A percentile compares a stretch with the other conserved stretches of the same genome.
Conservation (phyloP, 1,140 invertebrate species). For the Drosophila prosaltans region DNA sequence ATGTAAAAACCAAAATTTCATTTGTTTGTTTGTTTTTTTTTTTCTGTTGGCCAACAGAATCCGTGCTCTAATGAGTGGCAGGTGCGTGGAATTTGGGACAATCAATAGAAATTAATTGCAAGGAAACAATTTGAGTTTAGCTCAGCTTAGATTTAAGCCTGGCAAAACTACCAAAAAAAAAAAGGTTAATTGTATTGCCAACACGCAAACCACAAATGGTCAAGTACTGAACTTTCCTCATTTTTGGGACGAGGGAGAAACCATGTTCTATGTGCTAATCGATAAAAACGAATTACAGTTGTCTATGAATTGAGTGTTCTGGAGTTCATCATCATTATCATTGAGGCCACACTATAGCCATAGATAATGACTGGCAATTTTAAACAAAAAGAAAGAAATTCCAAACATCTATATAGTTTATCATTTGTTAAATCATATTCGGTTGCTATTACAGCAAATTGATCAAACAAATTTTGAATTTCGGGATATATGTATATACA, state of each 20-base stretch:
- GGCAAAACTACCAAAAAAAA: conserved; percentile 68
- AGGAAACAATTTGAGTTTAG: conserved; percentile 31
- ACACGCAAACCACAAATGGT: conserved; percentile 70
- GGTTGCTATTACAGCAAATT: conserved; percentile 61
- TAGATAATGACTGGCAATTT: conserved; percentile 29
- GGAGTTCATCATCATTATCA: conserved; percentile 55
- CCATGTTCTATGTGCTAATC: conserved; percentile 55
- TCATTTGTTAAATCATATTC: conserved; percentile 34
- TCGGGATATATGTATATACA: not conserved
- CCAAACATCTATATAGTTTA: conserved; percentile 47
- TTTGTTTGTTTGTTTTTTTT: conserved; percentile 29
- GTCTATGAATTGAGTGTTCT: conserved; percentile 40
- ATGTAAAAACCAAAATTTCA: conserved; percentile 22
- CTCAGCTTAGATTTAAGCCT: conserved; percentile 38
- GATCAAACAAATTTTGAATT: conserved; percentile 72
- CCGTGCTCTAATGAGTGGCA: not conserved
- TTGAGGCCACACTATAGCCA: conserved; percentile 45
- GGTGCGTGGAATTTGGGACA: conserved; percentile 63
- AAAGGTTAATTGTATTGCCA: conserved; percentile 68
- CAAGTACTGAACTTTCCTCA: conserved; percentile 35
- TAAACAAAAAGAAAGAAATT: not conserved
- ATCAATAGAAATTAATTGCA: conserved; percentile 77
- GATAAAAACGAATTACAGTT: conserved; percentile 62
- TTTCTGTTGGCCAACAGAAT: conserved; percentile 22
- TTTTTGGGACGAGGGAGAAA: conserved; percentile 23